Percentiles rank a stretch among this genome's conserved stretches.
These are phyloP conservation scores for Alouatta palliata DNA, from an alignment of 2,113 vertebrate genomes.

Conservation along the genomic window DNA sequence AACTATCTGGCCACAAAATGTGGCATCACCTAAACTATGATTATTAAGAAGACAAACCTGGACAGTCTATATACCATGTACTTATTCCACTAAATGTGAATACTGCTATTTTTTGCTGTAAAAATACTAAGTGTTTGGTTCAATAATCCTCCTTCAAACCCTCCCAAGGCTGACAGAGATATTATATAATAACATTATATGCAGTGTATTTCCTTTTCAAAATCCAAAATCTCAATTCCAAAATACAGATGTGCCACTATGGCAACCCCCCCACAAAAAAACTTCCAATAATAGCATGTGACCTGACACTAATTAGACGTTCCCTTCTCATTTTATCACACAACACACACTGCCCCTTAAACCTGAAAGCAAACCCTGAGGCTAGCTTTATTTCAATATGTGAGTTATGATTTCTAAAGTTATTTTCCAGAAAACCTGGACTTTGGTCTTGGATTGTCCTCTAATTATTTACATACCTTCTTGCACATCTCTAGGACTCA, in stretches of 20 bases:
- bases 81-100: not conserved
- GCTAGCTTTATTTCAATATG: not conserved
- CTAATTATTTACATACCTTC: not conserved
- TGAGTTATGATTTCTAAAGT: not conserved
- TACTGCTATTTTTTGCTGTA: not conserved
- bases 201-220: not conserved
- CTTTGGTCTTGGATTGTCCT: not conserved
- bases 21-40: not conserved
- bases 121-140: slow-evolving; percentile 15
- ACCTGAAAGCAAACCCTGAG: not conserved
- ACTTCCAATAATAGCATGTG: not conserved
- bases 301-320: not conserved
- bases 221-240: not conserved
- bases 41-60: not conserved
- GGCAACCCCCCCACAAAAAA: not conserved
- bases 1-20: not conserved
- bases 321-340: not conserved
- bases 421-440: not conserved
- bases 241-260: not conserved
- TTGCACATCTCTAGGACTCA: not conserved
- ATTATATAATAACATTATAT: not conserved
- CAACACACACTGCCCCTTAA: not conserved
- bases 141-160: not conserved
- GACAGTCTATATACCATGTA: not conserved
- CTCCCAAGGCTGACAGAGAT: not conserved